Conservation (phyloP, 2,113 vertebrate species). For the Alectura lathami region DNA sequence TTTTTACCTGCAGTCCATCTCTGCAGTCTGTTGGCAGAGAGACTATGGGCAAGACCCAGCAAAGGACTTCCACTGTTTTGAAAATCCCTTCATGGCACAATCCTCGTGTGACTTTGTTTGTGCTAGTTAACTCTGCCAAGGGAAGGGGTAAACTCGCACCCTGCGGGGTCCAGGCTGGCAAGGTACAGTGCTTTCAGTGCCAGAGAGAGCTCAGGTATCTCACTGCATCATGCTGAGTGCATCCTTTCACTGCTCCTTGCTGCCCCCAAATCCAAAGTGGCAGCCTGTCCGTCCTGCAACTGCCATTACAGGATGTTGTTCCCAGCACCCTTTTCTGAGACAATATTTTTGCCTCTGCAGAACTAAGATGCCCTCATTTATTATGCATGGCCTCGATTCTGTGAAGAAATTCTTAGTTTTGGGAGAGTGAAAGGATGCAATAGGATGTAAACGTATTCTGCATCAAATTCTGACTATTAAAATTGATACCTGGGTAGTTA, state of each 20-base stretch:
- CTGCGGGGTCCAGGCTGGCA: background rate
- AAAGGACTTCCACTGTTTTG: background rate
- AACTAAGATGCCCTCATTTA: background rate
- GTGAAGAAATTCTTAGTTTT: background rate
- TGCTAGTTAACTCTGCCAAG: background rate
- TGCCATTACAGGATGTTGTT: background rate
- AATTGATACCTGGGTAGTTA: background rate
- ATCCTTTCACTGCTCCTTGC: background rate
- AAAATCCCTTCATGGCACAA: background rate
- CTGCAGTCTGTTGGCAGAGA: fast-evolving
- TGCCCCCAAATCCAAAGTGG: background rate
- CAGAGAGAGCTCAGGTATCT: background rate
- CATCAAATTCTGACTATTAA: background rate
- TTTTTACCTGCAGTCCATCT: background rate
- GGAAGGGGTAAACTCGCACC: background rate
- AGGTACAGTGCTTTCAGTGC: background rate
- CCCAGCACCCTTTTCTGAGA: background rate
- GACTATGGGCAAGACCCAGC: background rate
- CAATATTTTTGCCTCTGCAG: background rate
- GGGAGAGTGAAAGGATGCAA: background rate
- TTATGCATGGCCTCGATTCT: background rate
- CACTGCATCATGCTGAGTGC: fast-evolving
- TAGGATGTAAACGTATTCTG: background rate
- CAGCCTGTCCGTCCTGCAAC: background rate
- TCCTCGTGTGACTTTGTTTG: background rate